phyloP scores from a whole-genome alignment of 2,888 invertebrate genomes.

The Eupithecia subfuscata region DNA sequence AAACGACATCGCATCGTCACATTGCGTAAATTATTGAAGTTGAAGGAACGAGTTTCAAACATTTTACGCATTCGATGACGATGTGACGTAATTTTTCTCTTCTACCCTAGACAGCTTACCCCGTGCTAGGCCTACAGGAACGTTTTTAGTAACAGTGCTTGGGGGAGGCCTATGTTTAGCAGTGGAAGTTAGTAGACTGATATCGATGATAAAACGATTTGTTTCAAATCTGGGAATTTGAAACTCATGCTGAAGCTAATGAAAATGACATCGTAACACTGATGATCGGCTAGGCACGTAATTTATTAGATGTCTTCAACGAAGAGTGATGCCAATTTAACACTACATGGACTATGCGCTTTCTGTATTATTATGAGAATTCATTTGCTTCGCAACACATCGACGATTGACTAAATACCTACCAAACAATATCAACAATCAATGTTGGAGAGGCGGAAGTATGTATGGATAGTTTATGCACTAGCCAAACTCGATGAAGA shows the following conservation, averaged over 20 bases:
- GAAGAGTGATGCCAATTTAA: neutral
- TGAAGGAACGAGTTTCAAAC: no score
- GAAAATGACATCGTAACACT: neutral
- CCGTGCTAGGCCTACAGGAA: neutral
- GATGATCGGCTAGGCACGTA: neutral
- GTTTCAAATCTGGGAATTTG: neutral
- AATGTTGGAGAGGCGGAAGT: no score
- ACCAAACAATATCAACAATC: no score
- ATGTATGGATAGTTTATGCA: no score
- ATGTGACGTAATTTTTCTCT: no score
- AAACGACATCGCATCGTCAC: no score
- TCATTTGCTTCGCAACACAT: neutral
- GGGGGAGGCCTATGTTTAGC: neutral
- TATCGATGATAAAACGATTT: neutral
- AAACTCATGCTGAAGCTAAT: neutral
- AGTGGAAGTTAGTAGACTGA: neutral
- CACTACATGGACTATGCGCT: neutral
- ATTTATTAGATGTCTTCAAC: neutral
- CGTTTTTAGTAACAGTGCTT: neutral
- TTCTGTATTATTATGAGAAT: neutral
- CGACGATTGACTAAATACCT: neutral
- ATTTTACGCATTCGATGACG: no score
- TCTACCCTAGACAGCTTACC: no score
- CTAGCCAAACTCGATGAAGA: no score
- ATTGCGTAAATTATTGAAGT: no score